These are phyloP conservation scores for Phrynocephalus vlangalii DNA, from an alignment of 2,797 vertebrate genomes.

Conservation along the genomic window DNA sequence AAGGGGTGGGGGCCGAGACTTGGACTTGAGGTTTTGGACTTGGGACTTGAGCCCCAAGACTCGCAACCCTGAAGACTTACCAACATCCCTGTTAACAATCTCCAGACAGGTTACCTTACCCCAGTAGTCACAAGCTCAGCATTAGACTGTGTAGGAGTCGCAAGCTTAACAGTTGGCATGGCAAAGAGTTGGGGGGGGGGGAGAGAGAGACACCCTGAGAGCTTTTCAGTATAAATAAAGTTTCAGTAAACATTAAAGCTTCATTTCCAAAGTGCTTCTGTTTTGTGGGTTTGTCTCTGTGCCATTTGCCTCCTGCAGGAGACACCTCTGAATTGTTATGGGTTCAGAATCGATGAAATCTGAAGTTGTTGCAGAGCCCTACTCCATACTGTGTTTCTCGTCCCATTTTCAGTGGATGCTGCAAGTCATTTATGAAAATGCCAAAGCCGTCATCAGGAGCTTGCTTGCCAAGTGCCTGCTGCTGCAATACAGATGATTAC, in stretches of 20 bases:
- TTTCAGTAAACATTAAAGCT: neutral
- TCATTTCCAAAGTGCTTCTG: neutral
- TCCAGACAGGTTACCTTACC: too few relatives aligned
- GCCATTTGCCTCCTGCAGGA: neutral
- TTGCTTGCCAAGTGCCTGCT: constrained; percentile 64
- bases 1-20: too few relatives aligned
- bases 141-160: too few relatives aligned
- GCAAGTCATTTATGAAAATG: constrained; percentile 56
- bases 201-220: neutral
- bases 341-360: neutral
- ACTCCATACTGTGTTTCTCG: too few relatives aligned
- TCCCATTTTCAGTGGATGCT: constrained; percentile 23
- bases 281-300: neutral
- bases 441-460: constrained; percentile 58
- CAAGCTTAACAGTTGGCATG: neutral
- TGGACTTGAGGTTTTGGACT: too few relatives aligned
- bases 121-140: too few relatives aligned
- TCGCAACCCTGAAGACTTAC: too few relatives aligned
- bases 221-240: neutral
- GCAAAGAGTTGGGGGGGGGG: neutral
- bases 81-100: too few relatives aligned
- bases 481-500: constrained; percentile 48
- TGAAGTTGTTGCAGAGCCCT: neutral
- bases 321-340: neutral
- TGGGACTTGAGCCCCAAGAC: too few relatives aligned